phyloP scores from a whole-genome alignment of 2,113 vertebrate species.

The Psephotus haematonotus region DNA sequence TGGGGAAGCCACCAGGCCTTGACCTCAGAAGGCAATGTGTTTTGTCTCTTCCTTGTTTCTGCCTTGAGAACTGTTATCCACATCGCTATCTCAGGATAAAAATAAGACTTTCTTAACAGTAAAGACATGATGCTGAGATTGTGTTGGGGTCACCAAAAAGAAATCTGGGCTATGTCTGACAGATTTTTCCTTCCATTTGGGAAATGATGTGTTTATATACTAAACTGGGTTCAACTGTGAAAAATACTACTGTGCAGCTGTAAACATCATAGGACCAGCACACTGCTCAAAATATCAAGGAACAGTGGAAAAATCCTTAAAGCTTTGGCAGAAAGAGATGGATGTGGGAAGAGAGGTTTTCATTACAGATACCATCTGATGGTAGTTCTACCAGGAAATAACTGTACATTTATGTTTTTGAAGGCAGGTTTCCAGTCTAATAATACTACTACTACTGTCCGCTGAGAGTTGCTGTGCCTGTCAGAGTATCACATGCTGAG shows the following conservation, averaged over 20 bases:
- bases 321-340: not conserved
- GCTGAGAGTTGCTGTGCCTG: not conserved
- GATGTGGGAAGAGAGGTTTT: not conserved
- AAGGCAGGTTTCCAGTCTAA: not conserved
- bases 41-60: not conserved
- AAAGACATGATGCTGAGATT: not conserved
- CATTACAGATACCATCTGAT: not conserved
- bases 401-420: not conserved
- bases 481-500: not conserved
- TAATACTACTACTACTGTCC: not conserved
- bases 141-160: not conserved
- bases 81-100: not conserved
- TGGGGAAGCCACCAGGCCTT: not conserved
- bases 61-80: not conserved
- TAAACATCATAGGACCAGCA: not conserved
- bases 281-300: not conserved
- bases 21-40: not conserved
- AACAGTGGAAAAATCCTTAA: not conserved
- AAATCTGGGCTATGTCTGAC: not conserved
- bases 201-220: not conserved
- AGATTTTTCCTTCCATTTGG: not conserved
- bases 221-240: not conserved
- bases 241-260: not conserved
- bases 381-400: conserved; percentile 3
- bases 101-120: rapidly evolving